phyloP scores from a whole-genome alignment of 2,888 invertebrate species.

The Macaria liturata region DNA sequence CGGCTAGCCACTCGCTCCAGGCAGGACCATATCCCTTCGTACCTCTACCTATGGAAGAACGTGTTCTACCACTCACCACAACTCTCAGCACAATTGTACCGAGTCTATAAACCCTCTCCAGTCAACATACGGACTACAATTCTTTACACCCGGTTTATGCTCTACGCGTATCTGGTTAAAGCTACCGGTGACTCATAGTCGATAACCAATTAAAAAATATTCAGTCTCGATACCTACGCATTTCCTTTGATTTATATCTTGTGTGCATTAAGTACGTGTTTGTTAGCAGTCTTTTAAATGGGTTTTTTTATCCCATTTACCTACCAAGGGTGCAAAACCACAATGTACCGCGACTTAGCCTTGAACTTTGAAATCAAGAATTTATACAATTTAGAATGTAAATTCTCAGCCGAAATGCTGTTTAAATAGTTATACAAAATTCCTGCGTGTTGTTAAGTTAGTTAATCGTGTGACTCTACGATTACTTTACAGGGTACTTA shows the following conservation, averaged over 20 bases:
- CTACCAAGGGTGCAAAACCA: no score
- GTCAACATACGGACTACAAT: constrained; percentile 14
- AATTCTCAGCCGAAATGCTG: constrained; percentile 5
- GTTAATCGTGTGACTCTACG: not conserved
- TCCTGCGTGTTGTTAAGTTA: constrained; percentile 1
- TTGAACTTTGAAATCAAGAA: constrained; percentile 12
- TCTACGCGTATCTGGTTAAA: constrained; percentile 11
- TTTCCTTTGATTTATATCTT: constrained; percentile 18
- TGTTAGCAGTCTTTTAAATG: no score
- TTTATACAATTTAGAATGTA: constrained; percentile 16
- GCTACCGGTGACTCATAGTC: constrained; percentile 35
- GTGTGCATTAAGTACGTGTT: no score
- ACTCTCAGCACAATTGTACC: constrained; percentile 1
- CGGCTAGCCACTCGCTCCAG: constrained; percentile 28
- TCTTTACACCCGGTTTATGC: not conserved
- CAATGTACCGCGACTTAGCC: not conserved
- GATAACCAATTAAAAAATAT: constrained; percentile 37
- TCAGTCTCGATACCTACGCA: constrained; percentile 21
- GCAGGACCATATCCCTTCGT: constrained; percentile 29
- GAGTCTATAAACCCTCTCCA: constrained; percentile 23
- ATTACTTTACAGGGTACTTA: constrained; percentile 18
- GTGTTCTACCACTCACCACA: constrained; percentile 23
- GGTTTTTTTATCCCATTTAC: no score
- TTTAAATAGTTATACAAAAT: constrained; percentile 1
- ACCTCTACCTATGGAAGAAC: constrained; percentile 25